These are phyloP conservation scores for Pogona vitticeps DNA, from an alignment of 2,113 vertebrate species.

Conservation along the genomic window DNA sequence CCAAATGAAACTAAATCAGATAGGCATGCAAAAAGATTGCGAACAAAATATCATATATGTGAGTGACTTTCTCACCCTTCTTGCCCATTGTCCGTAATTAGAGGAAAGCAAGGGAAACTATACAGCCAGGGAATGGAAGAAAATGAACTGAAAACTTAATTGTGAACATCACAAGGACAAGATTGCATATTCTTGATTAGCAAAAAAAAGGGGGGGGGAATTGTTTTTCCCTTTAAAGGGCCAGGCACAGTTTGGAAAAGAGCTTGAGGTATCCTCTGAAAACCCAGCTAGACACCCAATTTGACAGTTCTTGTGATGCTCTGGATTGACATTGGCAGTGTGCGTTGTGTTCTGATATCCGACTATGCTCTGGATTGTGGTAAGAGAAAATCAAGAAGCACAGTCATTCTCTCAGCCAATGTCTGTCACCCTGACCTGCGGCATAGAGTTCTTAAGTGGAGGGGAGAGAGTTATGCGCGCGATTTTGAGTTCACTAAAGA, in stretches of 20 bases:
- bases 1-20: constrained; percentile 70
- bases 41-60: constrained; percentile 62
- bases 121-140: constrained; percentile 43
- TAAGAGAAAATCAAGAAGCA: too few species aligned
- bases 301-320: too few species aligned
- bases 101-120: constrained; percentile 57
- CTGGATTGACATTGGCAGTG: too few species aligned
- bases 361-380: too few species aligned
- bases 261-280: too few species aligned
- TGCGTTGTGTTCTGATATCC: too few species aligned
- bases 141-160: constrained; percentile 36
- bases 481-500: too few species aligned
- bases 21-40: constrained; percentile 62
- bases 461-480: too few species aligned
- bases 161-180: background rate
- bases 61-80: constrained; percentile 56
- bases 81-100: constrained; percentile 64
- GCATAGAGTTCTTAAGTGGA: too few species aligned
- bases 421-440: too few species aligned
- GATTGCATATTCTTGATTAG: constrained; percentile 28
- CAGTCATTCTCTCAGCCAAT: too few species aligned
- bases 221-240: background rate
- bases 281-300: too few species aligned
- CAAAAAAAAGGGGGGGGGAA: background rate
- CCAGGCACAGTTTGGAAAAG: background rate